Evolutionary conservation across 2,888 invertebrate genomes (phyloP).

Genomic region (Drosophila lutescens): DNA sequence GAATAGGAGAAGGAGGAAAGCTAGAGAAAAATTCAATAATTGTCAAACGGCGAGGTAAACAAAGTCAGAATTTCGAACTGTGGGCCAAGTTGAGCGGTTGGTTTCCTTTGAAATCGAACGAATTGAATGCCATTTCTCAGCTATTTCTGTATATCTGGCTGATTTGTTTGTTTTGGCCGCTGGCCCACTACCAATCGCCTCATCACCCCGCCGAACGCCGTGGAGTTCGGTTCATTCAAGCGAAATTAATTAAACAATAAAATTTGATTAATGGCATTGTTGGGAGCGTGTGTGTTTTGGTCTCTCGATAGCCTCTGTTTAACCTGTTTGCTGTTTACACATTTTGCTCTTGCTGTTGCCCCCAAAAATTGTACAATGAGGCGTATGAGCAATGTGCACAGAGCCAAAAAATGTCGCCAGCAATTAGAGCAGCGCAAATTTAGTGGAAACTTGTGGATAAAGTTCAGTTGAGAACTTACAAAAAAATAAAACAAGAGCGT

Average conservation of each 20-base stretch:
- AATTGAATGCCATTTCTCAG: conserved; percentile 63
- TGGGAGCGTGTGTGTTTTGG: conserved; percentile 22
- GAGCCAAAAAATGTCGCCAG: conserved; percentile 41
- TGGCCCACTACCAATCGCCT: conserved; percentile 19
- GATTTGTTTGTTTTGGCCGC: conserved; percentile 70
- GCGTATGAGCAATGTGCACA: conserved; percentile 48
- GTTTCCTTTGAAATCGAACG: conserved; percentile 62
- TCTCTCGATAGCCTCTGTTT: conserved; percentile 34
- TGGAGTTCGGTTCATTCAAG: conserved; percentile 65
- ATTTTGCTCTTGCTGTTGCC: conserved; percentile 12
- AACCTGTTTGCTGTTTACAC: conserved; percentile 44
- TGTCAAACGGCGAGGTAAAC: conserved; percentile 39
- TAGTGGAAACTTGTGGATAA: conserved; percentile 34
- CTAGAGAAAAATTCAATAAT: conserved; percentile 17
- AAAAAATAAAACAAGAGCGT: neutral
- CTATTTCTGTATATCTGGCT: conserved; percentile 53
- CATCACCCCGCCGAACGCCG: conserved; percentile 1
- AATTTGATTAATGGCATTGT: conserved; percentile 75
- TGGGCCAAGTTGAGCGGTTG: conserved; percentile 52
- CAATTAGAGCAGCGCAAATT: conserved; percentile 45
- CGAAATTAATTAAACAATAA: conserved; percentile 79
- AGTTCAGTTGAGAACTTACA: conserved; percentile 1
- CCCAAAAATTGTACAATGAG: conserved; percentile 47
- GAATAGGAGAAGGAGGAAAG: conserved; percentile 1
- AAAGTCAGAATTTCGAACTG: conserved; percentile 30